Evolutionary conservation across 2,888 invertebrate genomes (phyloP), one percentile per base, ranked within the genome.

Genomic region (Patella depressa): DNA sequence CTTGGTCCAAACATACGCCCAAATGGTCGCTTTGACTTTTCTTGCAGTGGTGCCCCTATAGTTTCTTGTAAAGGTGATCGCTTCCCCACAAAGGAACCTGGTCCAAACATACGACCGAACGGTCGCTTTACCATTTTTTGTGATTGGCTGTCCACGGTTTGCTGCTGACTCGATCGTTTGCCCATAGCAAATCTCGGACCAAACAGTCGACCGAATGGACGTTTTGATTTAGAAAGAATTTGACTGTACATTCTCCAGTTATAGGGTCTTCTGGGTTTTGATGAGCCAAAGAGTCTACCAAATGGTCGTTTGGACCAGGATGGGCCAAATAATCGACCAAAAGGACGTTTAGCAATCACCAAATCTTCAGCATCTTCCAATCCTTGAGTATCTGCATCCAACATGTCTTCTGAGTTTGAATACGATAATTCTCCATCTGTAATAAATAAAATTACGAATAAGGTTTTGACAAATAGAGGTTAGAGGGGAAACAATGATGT

Each of bases 281-380:
- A 65, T 5, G 65, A 24, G 11, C 65, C 65, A 24, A 65, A 65
- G 12, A 65, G 14, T 11, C 65, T 65, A 24, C 19, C 65, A 65
- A 24, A 65, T 12, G 65, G 65, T 24, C 65, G 65, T 65, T 65
- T 65, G 11, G 65, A 65, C 65, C 65, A 65, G 24, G 65, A 24
- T 65, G 65, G 65, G 24, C 65, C 65, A 65, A 65, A 65, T 24
- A 65, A 19, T 24, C 65, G 65, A 65, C 65, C 65, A 24, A 65
- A 65, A 11, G 65, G 65, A 11, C 65, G 19, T 24, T 65, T 65
- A 65, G 19, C 65, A 65, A 65, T 24, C 45, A 45, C 45, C 45
- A 45, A 45, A 45, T 45, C 9, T 45, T 45, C 45, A 45, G 45
- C 45, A 45, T 45, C 45, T 45, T 45, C 45, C 9, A 45, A 45